Conservation (phyloP, 1,140 invertebrate genomes). For the Anastrepha ludens region DNA sequence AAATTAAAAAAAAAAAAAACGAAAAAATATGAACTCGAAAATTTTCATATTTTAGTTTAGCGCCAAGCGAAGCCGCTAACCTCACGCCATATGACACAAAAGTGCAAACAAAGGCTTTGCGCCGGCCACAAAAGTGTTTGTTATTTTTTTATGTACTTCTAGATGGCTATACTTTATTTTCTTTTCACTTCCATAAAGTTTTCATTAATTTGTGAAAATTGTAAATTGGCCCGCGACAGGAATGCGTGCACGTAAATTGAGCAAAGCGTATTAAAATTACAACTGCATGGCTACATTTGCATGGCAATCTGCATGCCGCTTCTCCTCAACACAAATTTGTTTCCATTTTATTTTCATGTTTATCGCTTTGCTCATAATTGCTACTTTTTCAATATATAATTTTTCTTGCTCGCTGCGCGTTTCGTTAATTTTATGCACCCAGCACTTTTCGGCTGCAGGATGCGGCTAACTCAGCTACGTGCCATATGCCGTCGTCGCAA, state of each 20-base stretch:
- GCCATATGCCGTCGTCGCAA: conserved; percentile 35
- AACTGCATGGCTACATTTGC: background rate
- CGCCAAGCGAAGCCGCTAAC: background rate
- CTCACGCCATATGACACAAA: conserved; percentile 45
- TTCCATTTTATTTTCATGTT: background rate
- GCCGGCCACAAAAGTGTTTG: background rate
- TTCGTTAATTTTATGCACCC: conserved; percentile 54
- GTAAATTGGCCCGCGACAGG: background rate
- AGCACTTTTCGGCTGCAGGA: conserved; percentile 6
- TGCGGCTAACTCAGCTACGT: background rate
- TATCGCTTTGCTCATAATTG: conserved; percentile 28
- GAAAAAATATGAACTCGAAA: conserved; percentile 48
- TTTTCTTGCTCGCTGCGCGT: background rate
- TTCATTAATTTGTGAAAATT: conserved; percentile 50
- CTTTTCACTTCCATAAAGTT: conserved; percentile 45
- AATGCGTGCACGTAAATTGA: background rate
- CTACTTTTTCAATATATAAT: background rate
- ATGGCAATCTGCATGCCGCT: background rate
- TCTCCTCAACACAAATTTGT: background rate
- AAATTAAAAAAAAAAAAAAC: background rate
- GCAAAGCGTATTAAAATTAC: background rate
- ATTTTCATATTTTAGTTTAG: background rate
- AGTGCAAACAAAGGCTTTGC: background rate
- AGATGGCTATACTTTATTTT: background rate
- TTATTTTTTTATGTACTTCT: background rate